Evolutionary conservation across 2,113 vertebrate species (phyloP).

Genomic region (Gila orcuttii): DNA sequence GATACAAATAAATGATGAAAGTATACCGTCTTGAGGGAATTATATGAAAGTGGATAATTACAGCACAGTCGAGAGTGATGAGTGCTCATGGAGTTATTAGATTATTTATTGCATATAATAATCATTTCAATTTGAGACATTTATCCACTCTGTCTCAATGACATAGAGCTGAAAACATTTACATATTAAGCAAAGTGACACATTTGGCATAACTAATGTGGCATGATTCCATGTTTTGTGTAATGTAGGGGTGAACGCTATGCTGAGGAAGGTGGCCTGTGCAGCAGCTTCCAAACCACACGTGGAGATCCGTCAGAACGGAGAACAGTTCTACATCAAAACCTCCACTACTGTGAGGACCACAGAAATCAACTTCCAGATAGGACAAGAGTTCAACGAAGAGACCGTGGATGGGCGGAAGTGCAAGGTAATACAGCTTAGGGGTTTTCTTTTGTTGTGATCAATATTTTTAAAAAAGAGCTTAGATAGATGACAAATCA

Average conservation of each 20-base stretch:
- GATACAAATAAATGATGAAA: conserved; percentile 35
- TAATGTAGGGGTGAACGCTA: conserved; percentile 88
- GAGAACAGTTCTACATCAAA: conserved; percentile 96
- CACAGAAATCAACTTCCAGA: conserved; percentile 92
- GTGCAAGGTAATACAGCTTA: conserved; percentile 82
- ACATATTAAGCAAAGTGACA: neutral
- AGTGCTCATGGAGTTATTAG: neutral
- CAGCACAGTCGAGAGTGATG: conserved; percentile 19
- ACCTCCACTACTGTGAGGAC: conserved; percentile 95
- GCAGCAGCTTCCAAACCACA: conserved; percentile 93
- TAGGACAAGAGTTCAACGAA: conserved; percentile 93
- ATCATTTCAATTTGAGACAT: neutral
- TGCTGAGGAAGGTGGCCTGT: conserved; percentile 92
- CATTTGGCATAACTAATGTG: neutral
- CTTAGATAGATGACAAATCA: neutral
- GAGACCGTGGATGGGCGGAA: conserved; percentile 97
- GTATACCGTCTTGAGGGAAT: conserved; percentile 31
- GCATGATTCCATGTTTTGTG: neutral
- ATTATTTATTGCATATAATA: neutral
- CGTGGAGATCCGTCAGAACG: conserved; percentile 93
- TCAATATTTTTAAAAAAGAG: neutral
- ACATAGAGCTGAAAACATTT: neutral
- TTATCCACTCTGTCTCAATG: neutral
- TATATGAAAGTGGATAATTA: conserved; percentile 19
- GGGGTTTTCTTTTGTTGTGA: neutral